Conservation (phyloP, 2,797 vertebrate species). For the Clarias pachynema region DNA sequence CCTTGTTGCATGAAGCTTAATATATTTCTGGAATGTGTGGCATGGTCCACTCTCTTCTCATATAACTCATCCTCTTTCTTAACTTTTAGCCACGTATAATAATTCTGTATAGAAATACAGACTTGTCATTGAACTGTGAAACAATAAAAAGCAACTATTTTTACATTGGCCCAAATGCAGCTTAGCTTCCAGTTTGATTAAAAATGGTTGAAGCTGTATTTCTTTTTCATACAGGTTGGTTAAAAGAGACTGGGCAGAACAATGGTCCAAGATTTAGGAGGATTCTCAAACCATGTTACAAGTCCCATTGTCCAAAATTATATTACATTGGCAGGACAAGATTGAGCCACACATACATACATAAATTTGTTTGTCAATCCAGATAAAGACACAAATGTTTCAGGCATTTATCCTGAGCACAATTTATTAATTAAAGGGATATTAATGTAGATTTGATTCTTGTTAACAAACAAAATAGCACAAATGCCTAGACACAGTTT, state of each 20-base stretch:
- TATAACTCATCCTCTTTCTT: neutral
- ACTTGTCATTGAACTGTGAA: neutral
- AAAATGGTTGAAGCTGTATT: neutral
- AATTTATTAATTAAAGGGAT: neutral
- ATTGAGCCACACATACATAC: neutral
- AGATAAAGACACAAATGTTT: neutral
- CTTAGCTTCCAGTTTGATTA: neutral
- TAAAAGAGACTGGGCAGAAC: neutral
- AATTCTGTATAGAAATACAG: neutral
- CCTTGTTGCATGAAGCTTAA: constrained; percentile 13
- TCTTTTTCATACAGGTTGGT: neutral
- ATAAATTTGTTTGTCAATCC: neutral
- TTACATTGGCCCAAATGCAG: neutral
- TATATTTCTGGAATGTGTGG: neutral
- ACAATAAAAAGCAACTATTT: neutral
- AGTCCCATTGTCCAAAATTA: neutral
- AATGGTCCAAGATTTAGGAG: neutral
- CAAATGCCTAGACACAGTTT: neutral
- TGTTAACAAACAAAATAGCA: neutral
- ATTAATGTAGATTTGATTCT: neutral
- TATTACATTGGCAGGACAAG: neutral
- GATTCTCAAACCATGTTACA: neutral
- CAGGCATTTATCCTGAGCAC: neutral
- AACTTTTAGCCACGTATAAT: neutral
- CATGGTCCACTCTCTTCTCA: neutral